These are phyloP conservation scores for Rhinatrema bivittatum DNA, from an alignment of 2,797 vertebrate species.

Conservation along the genomic window DNA sequence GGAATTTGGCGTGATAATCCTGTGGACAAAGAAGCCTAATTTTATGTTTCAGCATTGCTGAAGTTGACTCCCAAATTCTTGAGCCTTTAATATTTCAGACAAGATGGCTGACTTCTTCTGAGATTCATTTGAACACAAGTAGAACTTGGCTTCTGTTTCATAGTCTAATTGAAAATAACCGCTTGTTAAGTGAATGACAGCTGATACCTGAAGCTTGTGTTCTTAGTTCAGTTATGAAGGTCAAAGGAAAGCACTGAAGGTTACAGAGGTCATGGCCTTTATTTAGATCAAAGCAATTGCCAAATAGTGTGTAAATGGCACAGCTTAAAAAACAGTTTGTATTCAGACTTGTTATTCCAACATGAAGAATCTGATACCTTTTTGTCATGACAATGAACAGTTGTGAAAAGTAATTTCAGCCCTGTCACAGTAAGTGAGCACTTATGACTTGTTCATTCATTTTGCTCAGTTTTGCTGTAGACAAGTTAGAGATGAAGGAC, in stretches of 20 bases:
- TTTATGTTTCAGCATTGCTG: too few species aligned
- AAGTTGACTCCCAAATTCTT: too few species aligned
- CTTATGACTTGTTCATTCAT: too few species aligned
- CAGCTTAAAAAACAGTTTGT: slow-evolving; percentile 30
- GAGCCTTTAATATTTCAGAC: slow-evolving; percentile 22
- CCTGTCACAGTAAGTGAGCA: too few species aligned
- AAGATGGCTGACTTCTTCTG: slow-evolving; percentile 13
- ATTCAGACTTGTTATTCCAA: slow-evolving; percentile 23
- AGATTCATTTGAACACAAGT: slow-evolving; percentile 28
- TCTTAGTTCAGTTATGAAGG: slow-evolving; percentile 23
- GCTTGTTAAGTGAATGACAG: slow-evolving; percentile 35
- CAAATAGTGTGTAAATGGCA: slow-evolving; percentile 30
- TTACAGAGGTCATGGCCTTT: slow-evolving; percentile 33
- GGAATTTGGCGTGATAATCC: too few species aligned
- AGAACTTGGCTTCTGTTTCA: slow-evolving; percentile 32
- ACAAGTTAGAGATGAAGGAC: too few species aligned
- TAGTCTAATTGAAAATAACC: slow-evolving; percentile 42
- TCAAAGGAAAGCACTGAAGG: slow-evolving; percentile 8
- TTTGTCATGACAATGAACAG: too few species aligned
- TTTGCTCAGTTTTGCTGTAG: too few species aligned
- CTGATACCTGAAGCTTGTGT: slow-evolving; percentile 16
- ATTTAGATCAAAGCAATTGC: slow-evolving; percentile 35
- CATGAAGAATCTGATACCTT: too few species aligned
- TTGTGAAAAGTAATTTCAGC: too few species aligned
- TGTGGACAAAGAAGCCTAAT: too few species aligned